phyloP scores from a whole-genome alignment of 2,113 vertebrate species.

The Psephotus haematonotus region DNA sequence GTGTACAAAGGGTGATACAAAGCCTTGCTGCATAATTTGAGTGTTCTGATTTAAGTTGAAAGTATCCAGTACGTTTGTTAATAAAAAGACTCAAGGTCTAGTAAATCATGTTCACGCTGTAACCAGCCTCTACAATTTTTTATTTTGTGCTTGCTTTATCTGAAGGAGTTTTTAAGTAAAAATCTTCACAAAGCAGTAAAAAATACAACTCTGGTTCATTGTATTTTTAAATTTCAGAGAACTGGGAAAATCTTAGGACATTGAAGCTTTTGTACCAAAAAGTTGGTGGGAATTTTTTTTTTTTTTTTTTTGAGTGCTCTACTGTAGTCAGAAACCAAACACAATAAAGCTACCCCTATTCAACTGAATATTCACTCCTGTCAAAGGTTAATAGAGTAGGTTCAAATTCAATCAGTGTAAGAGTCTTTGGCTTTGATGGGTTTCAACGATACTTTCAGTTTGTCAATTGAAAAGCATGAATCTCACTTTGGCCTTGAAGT shows the following conservation, averaged over 20 bases:
- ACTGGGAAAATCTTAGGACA: neutral
- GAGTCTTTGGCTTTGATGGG: neutral
- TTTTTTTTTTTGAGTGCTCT: neutral
- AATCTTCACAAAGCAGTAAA: neutral
- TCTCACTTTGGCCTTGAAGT: neutral
- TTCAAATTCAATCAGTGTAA: neutral
- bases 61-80: neutral
- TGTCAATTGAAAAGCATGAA: neutral
- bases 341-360: neutral
- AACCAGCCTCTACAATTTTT: neutral
- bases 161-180: neutral
- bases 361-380: neutral
- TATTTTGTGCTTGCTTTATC: neutral
- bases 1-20: neutral
- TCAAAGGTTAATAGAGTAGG: neutral
- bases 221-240: neutral
- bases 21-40: neutral
- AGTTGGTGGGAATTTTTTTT: neutral
- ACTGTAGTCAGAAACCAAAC: neutral
- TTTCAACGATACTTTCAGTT: slow-evolving; percentile 3
- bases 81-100: neutral
- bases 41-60: neutral
- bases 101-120: neutral
- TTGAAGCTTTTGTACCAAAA: neutral
- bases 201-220: neutral